Conservation (phyloP, 2,113 vertebrate genomes). For the Dolichotis patagonum region DNA sequence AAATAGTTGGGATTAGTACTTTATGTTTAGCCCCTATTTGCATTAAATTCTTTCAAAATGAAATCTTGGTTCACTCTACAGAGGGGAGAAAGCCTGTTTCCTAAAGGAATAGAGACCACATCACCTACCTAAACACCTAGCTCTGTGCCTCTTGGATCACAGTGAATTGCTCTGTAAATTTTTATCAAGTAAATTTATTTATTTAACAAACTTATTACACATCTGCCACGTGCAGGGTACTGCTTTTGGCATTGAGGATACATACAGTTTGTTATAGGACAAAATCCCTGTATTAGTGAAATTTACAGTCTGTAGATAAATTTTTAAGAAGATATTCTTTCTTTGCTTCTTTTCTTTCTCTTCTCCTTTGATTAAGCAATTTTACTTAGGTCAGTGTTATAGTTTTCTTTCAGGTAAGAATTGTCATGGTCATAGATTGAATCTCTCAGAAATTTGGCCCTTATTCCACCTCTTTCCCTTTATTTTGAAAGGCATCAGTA, state of each 20-base stretch:
- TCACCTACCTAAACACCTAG: not conserved
- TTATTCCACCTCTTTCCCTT: not conserved
- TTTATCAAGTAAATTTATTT: slow-evolving; percentile 22
- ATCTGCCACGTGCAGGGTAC: not conserved
- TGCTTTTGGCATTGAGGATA: not conserved
- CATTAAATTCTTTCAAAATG: not conserved
- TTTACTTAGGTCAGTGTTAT: not conserved
- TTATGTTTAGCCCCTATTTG: not conserved
- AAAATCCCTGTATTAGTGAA: not conserved
- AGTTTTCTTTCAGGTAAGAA: slow-evolving; percentile 35
- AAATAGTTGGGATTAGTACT: slow-evolving; percentile 30
- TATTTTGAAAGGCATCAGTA: not conserved
- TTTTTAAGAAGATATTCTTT: not conserved
- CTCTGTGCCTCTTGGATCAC: not conserved
- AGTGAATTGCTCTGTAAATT: slow-evolving; percentile 6
- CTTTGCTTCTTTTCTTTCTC: not conserved
- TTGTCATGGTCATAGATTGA: not conserved
- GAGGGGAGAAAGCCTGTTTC: not conserved
- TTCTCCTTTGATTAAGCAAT: not conserved
- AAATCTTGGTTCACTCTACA: not conserved
- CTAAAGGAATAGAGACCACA: not conserved
- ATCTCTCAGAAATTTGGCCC: not conserved
- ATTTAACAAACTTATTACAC: not conserved
- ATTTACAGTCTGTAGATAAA: not conserved
- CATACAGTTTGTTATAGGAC: not conserved